A percentile compares a stretch with the other conserved stretches of the same genome.
phyloP scores from a whole-genome alignment of 2,888 invertebrate genomes.

The Drosophila multiciliata region DNA sequence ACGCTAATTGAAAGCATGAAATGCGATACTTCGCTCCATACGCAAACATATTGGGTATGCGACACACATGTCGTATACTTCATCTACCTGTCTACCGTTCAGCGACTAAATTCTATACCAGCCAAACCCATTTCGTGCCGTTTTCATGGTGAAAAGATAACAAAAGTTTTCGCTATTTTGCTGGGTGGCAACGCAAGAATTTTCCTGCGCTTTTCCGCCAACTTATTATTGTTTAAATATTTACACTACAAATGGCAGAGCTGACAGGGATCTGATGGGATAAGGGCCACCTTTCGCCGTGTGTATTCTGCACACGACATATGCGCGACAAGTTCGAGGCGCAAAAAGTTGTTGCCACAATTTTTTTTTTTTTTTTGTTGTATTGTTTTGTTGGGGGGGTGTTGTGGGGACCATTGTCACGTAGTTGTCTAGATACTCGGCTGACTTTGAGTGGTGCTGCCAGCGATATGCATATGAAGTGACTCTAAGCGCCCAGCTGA shows the following conservation, averaged over 20 bases:
- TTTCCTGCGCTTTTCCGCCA: conserved; percentile 76
- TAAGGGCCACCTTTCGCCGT: not conserved
- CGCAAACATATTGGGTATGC: conserved; percentile 21
- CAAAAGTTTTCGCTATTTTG: conserved; percentile 71
- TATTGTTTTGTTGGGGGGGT: not conserved
- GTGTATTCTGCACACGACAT: conserved; percentile 46
- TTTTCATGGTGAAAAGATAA: conserved; percentile 77
- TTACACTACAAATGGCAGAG: conserved; percentile 64
- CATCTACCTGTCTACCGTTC: conserved; percentile 34
- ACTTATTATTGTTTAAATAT: conserved; percentile 81
- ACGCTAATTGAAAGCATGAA: conserved; percentile 79
- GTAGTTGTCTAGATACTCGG: conserved; percentile 61
- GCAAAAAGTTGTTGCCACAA: conserved; percentile 55
- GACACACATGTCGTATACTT: conserved; percentile 49
- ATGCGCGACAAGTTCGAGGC: conserved; percentile 61
- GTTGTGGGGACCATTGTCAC: conserved; percentile 64
- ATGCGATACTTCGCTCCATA: conserved; percentile 63
- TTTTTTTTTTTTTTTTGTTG: conserved; percentile 13
- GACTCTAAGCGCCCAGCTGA: conserved; percentile 8
- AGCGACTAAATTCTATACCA: not conserved
- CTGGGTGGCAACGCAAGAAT: conserved; percentile 57
- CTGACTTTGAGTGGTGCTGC: conserved; percentile 47
- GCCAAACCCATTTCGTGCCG: conserved; percentile 60
- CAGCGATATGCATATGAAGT: conserved; percentile 58
- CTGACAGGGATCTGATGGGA: not conserved